A percentile compares a stretch with the other conserved stretches of the same genome.
These are phyloP conservation scores for Macropus fuliginosus DNA, from an alignment of 2,797 vertebrate genomes.

Conservation along the genomic window DNA sequence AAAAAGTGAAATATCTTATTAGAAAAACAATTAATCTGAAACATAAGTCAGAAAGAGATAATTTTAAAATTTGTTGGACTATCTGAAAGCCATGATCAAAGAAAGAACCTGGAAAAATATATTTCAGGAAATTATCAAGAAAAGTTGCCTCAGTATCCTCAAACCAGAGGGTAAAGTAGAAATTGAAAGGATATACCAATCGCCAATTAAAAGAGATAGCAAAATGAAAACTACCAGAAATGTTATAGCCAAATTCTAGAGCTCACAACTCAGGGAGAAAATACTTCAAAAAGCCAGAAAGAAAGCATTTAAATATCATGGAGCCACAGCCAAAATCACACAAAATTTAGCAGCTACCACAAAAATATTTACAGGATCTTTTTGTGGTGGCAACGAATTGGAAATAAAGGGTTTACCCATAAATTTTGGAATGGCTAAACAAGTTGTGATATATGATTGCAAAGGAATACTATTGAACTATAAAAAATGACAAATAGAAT, in stretches of 20 bases:
- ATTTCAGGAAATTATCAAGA: not conserved
- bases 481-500: too few relatives aligned
- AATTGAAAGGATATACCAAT: not conserved
- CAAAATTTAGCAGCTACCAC: not conserved
- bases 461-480: too few relatives aligned
- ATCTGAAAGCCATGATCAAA: not conserved
- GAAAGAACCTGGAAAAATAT: not conserved
- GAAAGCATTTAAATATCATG: not conserved
- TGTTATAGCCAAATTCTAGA: not conserved
- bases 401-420: too few relatives aligned
- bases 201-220: not conserved
- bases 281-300: not conserved
- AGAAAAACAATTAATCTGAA: not conserved
- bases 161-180: not conserved
- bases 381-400: not conserved
- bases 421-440: too few relatives aligned
- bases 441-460: too few relatives aligned
- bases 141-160: not conserved
- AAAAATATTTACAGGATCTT: not conserved
- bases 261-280: not conserved
- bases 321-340: not conserved
- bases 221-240: not conserved
- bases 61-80: not conserved
- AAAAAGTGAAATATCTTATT: not conserved
- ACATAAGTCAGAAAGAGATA: not conserved